Evolutionary conservation across 2,888 invertebrate species (phyloP), one percentile per base, ranked within the genome.

Genomic region (Reticulitermes lucifugus): DNA sequence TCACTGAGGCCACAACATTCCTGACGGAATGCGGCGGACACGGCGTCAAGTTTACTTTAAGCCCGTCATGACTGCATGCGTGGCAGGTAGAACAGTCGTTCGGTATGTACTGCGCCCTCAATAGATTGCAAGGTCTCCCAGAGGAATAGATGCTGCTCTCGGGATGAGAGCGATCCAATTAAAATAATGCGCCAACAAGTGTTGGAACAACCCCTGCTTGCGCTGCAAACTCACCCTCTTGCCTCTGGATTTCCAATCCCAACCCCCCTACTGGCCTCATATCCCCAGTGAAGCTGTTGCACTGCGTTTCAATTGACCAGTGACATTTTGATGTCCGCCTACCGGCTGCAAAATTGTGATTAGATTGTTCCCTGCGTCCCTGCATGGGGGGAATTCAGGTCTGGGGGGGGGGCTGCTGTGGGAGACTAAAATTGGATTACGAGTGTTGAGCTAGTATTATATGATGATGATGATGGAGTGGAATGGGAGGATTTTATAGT

Each of bases 361-460:
- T 88, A 88, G 88, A 88, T 87, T 87, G 88, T 87, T 86, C 86
- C 86, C 83, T 86, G 85, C 79, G 80, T 84, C 85, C 86, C 84
- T 81, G 83, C 86, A 84, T 87, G 87, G 86, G 87, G 80, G 75
- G 83, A 85, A 73, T 85, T 59, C 85, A 43, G 81, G 35, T 35
- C 35, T 2, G 35, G 35, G 85, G 60, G 9, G 18, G 83, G 86
- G 83, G 83, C 71, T 84, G 79, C 22, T 70, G 81, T 43, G 89
- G 90, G 90, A 90, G 90, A 90, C 90, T 89, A 83, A 65, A 86
- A 87, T 87, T 85, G 87, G 86, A 87, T 87, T 87, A 86, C 86
- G 83, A 82, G 85, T 86, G 87, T 87, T 87, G 89, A 88, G 86
- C 88, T 86, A 88, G 89, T 88, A 88, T 87, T 83, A 87, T 84